Percentiles rank a stretch among this genome's conserved stretches.
Evolutionary conservation across 2,113 vertebrate species (phyloP).

Genomic region (Lucifuga dentata): DNA sequence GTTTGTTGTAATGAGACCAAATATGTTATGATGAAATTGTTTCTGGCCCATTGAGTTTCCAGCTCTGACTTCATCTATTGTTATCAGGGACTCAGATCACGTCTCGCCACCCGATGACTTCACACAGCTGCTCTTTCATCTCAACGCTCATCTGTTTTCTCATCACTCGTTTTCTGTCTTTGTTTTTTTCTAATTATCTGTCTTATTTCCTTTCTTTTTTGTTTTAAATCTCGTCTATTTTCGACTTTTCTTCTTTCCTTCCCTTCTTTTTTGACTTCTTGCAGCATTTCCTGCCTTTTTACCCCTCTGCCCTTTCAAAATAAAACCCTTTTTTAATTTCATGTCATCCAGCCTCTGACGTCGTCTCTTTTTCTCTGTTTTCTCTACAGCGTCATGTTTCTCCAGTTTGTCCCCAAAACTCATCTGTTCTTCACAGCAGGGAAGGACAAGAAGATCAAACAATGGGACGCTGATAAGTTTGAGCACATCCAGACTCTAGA

Average conservation of each 20-base stretch:
- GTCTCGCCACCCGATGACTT: conserved; percentile 48
- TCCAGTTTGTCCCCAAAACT: conserved; percentile 95
- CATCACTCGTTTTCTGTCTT: conserved; percentile 1
- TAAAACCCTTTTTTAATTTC: not conserved
- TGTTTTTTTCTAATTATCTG: not conserved
- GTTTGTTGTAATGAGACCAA: not conserved
- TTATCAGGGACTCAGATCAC: conserved; percentile 23
- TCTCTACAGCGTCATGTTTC: conserved; percentile 92
- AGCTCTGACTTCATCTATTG: conserved; percentile 47
- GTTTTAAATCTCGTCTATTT: not conserved
- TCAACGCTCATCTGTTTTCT: conserved; percentile 27
- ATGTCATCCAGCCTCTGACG: not conserved
- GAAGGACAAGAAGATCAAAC: conserved; percentile 95
- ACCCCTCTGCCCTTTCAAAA: too few relatives aligned
- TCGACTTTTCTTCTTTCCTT: not conserved
- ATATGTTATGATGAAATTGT: not conserved
- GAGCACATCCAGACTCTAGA: conserved; percentile 94
- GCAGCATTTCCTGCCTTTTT: not conserved
- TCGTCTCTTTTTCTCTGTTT: not conserved
- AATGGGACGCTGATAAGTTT: conserved; percentile 98
- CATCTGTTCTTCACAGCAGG: conserved; percentile 98
- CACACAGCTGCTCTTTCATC: conserved; percentile 66
- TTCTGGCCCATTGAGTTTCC: conserved; percentile 8
- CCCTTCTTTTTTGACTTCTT: not conserved
- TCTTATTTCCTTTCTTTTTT: not conserved